Evolutionary conservation across 2,888 invertebrate genomes (phyloP).

Genomic region (Leptopilina syphax): DNA sequence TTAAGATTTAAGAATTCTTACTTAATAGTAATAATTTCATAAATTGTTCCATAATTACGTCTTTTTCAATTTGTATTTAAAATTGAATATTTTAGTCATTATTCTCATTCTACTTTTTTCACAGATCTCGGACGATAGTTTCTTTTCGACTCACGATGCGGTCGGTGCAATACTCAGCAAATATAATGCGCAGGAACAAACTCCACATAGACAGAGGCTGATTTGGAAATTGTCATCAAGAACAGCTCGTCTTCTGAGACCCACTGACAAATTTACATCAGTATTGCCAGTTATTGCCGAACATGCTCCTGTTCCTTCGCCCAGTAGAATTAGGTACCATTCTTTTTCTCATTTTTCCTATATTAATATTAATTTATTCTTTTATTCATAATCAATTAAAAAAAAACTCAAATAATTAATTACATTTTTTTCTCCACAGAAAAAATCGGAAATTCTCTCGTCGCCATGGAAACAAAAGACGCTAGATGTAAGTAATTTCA

Average conservation of each 20-base stretch:
- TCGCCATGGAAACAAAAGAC: conserved; percentile 73
- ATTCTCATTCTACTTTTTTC: background rate
- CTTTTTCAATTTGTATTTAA: no score
- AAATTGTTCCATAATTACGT: no score
- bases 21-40: no score
- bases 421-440: conserved; percentile 56
- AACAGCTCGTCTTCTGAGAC: conserved; percentile 85
- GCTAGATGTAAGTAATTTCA: conserved; percentile 59
- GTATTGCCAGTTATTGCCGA: conserved; percentile 87
- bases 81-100: background rate
- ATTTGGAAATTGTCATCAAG: conserved; percentile 88
- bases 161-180: conserved; percentile 83
- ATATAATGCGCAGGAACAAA: conserved; percentile 85
- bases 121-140: conserved; percentile 84
- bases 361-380: background rate
- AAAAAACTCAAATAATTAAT: no score
- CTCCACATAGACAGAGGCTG: conserved; percentile 84
- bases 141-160: conserved; percentile 81
- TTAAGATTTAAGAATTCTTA: no score
- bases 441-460: conserved; percentile 72
- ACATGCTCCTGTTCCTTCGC: conserved; percentile 77
- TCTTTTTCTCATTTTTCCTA: background rate
- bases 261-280: conserved; percentile 85
- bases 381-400: no score
- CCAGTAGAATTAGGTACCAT: conserved; percentile 71